Evolutionary conservation across 2,113 vertebrate species (phyloP).

Genomic region (Lampris megalopsis): DNA sequence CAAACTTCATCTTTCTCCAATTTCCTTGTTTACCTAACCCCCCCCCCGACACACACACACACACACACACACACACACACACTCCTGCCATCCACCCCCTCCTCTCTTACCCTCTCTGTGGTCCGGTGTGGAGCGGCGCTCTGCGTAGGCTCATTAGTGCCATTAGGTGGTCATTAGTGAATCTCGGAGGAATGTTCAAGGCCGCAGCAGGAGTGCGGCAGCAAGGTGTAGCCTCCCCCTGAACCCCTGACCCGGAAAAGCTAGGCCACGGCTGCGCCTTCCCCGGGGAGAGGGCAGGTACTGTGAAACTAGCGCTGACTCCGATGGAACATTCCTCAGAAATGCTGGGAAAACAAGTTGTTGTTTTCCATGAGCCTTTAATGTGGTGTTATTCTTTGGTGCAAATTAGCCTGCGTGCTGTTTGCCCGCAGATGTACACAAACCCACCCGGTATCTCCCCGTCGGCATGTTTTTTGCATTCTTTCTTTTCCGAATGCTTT

Average conservation of each 20-base stretch:
- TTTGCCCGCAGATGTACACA: slow-evolving; percentile 2
- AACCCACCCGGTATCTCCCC: neutral
- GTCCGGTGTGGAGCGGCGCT: slow-evolving; percentile 40
- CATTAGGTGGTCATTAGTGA: slow-evolving; percentile 72
- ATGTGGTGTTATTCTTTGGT: neutral
- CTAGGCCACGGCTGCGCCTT: neutral
- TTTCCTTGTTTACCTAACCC: slow-evolving; percentile 50
- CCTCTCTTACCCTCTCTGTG: slow-evolving; percentile 1
- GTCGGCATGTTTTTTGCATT: slow-evolving; percentile 29
- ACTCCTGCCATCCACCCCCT: neutral
- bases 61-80: no score
- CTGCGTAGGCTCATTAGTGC: slow-evolving; percentile 66
- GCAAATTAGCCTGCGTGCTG: neutral
- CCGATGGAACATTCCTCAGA: neutral
- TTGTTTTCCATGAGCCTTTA: neutral
- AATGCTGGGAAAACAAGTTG: neutral
- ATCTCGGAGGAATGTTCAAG: slow-evolving; percentile 64
- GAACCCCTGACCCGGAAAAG: slow-evolving; percentile 54
- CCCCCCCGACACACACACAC: neutral
- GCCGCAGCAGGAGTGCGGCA: slow-evolving; percentile 53
- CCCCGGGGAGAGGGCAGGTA: slow-evolving; percentile 25
- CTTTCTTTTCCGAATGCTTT: slow-evolving; percentile 14
- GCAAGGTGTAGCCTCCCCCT: slow-evolving; percentile 63
- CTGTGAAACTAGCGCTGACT: neutral
- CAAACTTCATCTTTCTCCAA: slow-evolving; percentile 36